Base-by-base conservation (phyloP, 2,888 invertebrate species). In the Allophyes oxyacanthae region DNA sequence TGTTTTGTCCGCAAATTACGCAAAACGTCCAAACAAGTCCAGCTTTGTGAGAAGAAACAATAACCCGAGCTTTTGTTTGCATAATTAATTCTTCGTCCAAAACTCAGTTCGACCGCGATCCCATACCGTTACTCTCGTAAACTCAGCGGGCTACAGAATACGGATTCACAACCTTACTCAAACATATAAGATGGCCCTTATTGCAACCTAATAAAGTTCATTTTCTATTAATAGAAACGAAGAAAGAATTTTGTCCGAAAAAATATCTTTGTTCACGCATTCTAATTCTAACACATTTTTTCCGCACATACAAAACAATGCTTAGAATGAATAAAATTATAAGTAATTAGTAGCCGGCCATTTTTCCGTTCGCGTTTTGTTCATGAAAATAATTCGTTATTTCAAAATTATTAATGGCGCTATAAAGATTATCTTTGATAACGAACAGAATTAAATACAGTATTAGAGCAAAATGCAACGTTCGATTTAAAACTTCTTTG, bases 11-110 rank as follows among this genome's bases (percentile, higher is more conserved):
- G 77, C 85, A 85, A 76, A 90, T 92, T 90, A 94, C 93, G 92
- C 94, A 93, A 94, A 90, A 87, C 77, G 91, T 92, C 91, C 84
- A 92, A 93, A 93, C 89, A 92, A 58, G 81, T 80, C 82, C 78
- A 67, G 74, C 74, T 80, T 89, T 84, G 84, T 86, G 73, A 78
- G 75, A 83, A 86, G 84, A 88, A 88, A 92, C 91, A 91, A 92
- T 88, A 89, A 87, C 86, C 76, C 72, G 73, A 69, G 82, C 82
- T 87, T 89, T 88, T 91, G 91, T 90, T 90, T 89, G 86, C 87
- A 89, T 91, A 91, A 92, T 93, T 92, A 92, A 91, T 90, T 88
- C 87, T 84, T 82, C 70, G 72, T 72, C 82, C 83, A 75, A 83
- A 87, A 87, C 82, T 85, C 84, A 80, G 83, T 88, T 88, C 82